Percentiles rank a stretch among this genome's conserved stretches.
Evolutionary conservation across 2,113 vertebrate genomes (phyloP).

Genomic region (Caloenas nicobarica): DNA sequence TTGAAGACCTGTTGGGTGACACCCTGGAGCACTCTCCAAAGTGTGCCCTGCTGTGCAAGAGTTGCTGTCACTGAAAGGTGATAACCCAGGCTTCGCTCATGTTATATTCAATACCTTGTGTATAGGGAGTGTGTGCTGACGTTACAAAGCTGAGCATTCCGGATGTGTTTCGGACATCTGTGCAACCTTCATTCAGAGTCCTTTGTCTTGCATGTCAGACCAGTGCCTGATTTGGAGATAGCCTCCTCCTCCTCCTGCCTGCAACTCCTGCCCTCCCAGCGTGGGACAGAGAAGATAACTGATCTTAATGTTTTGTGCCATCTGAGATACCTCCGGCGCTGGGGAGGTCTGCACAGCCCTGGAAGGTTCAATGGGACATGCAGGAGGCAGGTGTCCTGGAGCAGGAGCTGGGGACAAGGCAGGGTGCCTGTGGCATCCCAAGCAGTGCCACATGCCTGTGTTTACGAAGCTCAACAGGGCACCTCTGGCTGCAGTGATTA

Average conservation of each 20-base stretch:
- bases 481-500: neutral
- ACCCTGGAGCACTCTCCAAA: neutral
- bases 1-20: neutral
- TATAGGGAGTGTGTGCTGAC: neutral
- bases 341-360: neutral
- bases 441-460: neutral
- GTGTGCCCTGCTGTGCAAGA: neutral
- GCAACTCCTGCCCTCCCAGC: neutral
- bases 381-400: neutral
- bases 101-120: neutral
- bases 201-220: neutral
- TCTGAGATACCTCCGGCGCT: neutral
- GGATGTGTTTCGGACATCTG: neutral
- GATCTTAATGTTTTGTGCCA: neutral
- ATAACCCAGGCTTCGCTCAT: neutral
- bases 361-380: neutral
- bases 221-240: neutral
- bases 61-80: neutral
- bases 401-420: neutral
- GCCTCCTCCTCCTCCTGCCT: neutral
- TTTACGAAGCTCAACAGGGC: neutral
- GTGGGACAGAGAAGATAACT: neutral
- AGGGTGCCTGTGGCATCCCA: neutral
- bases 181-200: neutral
- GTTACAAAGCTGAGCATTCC: neutral